A percentile compares a stretch with the other conserved stretches of the same genome.
phyloP scores from a whole-genome alignment of 2,113 vertebrate species.

The Tenrec ecaudatus region DNA sequence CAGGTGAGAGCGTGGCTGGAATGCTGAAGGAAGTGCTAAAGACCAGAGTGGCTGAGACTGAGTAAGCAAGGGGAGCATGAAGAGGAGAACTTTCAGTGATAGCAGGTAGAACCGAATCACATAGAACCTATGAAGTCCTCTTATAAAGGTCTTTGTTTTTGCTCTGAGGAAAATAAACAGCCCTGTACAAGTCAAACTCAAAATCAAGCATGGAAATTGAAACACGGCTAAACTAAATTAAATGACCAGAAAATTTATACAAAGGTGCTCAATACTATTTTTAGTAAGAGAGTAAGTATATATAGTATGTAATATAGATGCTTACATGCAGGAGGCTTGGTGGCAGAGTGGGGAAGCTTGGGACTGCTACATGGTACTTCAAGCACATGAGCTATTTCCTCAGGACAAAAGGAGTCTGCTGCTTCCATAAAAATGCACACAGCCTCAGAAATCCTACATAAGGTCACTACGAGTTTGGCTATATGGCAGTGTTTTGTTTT shows the following conservation, averaged over 20 bases:
- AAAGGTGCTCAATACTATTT: not conserved
- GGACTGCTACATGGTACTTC: too few relatives aligned
- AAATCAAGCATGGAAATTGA: not conserved
- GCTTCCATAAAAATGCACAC: too few relatives aligned
- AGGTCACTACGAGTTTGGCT: too few relatives aligned
- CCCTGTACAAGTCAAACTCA: not conserved
- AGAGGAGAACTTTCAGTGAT: not conserved
- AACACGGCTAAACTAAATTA: not conserved
- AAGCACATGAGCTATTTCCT: too few relatives aligned
- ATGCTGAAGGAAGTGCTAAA: not conserved
- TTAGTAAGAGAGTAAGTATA: not conserved
- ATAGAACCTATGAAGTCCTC: not conserved
- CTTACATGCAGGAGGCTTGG: too few relatives aligned
- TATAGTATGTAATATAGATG: too few relatives aligned
- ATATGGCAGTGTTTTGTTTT: too few relatives aligned
- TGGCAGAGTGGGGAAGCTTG: too few relatives aligned
- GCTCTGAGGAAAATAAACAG: not conserved
- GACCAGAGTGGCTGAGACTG: not conserved
- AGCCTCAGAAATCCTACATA: too few relatives aligned
- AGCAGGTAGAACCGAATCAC: not conserved
- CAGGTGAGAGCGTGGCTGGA: not conserved
- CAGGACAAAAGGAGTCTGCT: too few relatives aligned
- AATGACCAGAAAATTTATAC: not conserved
- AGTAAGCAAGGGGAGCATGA: not conserved
- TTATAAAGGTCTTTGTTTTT: not conserved